Evolutionary conservation across 64 coral and sea anemone genomes (phyloP), one percentile per base, ranked within the genome.

Genomic region (Stichodactyla helianthus): DNA sequence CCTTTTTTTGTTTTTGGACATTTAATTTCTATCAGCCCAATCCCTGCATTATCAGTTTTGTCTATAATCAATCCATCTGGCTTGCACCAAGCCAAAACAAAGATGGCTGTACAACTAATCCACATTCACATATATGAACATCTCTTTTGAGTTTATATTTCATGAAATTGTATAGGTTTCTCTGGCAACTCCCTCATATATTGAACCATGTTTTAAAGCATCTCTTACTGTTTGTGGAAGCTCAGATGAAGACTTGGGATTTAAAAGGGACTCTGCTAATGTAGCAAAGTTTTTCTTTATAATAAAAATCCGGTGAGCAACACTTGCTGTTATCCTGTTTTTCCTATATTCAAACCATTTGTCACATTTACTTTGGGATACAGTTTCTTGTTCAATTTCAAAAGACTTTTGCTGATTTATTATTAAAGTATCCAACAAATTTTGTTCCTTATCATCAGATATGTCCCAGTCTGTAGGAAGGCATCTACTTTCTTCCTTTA

Each of bases 51-150:
- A 31, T 17, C 15, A 50, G 53, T 44, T 50, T 59, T 58, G 44
- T 86, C 55, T 52, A 53, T 82, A 16, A 87, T 20, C 10, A 87
- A 55, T 23, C 59, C 83, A 86, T 86, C 35, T 51, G 89, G 77
- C 89, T 91, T 16, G n/a, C 83, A 35, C 35, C 83, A 91, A 78
- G 89, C 89, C 89, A 86, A 86, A 86, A 91, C 55, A 86, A 13
- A n/a, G 13, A 23, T 86, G 83, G 89, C 10, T 31, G 89, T 15
- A 88, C 57, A 16, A 88, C 87, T 51, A 88, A 8, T 19, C 88
- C 88, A 26, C 61, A 84, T 71, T 89, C 79, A 7, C 89, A 19
- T 18, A 86, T n/a, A 62, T 31, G 7, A 61, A 91, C 55, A 16
- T 15, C 8, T 28, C 89, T 85, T 22, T 91, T 86, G 5, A 91